Evolutionary conservation across 2,113 vertebrate species (phyloP), one percentile per base, ranked within the genome.

Genomic region (Esox niger): DNA sequence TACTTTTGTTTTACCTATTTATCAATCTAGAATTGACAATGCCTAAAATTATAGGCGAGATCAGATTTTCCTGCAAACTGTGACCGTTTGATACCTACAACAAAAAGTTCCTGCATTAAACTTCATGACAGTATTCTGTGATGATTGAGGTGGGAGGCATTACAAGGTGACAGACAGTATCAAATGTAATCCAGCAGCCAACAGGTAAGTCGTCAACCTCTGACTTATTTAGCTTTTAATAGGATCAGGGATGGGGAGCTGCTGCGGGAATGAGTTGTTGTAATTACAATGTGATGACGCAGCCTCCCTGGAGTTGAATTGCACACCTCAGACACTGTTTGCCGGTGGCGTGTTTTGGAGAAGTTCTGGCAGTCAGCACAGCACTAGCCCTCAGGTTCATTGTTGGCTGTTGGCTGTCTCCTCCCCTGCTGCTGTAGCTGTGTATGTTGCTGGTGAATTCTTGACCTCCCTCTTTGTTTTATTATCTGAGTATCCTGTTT

Each of bases 401-500:
- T 46, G 47, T 62, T 64, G 79, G 78, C 63, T 82, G 77, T 77
- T 66, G 68, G 52, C 70, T n/a, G 15, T 2, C 33, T 29, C 68
- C 29, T 66, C 43, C 11, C 31, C 46, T 35, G 32, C 57, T 74
- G 78, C 75, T 74, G 64, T 64, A 69, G 32, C 66, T 77, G 67
- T 68, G 54, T 55, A 63, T 80, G 57, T 13, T 54, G 67, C 66
- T 70, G 57, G 49, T 76, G 46, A 79, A 80, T 77, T 79, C 78
- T 81, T 80, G 81, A 69, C 64, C 69, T 76, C 69, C 69, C 78
- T 74, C 84, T 87, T 86, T 82, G 77, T 82, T 87, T 84, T 85
- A 88, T 82, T 86, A 83, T 85, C 84, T 75, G 75, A 76, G 55
- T 84, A 73, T 90, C 85, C 88, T 90, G 90, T 91, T 91, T 84